Percentiles rank a stretch among this genome's conserved stretches.
Evolutionary conservation across 2,888 invertebrate species (phyloP).

Genomic region (Patella caerulea): DNA sequence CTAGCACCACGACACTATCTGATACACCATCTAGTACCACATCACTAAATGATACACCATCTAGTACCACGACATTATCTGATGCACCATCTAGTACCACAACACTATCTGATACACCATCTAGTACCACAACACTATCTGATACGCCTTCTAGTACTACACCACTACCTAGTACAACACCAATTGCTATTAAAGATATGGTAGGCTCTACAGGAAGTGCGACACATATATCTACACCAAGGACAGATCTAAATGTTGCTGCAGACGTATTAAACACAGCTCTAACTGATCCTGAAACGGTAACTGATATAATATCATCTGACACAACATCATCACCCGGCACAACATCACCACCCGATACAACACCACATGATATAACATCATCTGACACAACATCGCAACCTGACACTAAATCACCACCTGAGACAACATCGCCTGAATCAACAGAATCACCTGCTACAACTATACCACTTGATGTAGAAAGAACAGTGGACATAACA

Average conservation of each 20-base stretch:
- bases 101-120: too few species aligned
- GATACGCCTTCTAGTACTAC: background rate
- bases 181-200: too few species aligned
- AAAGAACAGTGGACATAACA: too few species aligned
- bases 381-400: background rate
- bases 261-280: background rate
- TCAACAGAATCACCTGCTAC: background rate
- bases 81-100: background rate
- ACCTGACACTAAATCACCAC: background rate
- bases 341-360: background rate
- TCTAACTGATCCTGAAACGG: background rate
- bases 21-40: background rate
- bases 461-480: background rate
- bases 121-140: too few species aligned
- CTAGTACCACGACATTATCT: background rate
- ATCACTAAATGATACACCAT: background rate
- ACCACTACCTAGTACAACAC: too few species aligned
- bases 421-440: background rate
- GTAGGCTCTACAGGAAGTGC: too few species aligned
- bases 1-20: background rate
- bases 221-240: too few species aligned
- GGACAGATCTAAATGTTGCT: background rate
- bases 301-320: background rate
- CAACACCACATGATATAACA: background rate
- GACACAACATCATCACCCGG: background rate